Percentiles rank a stretch among this genome's conserved stretches.
Evolutionary conservation across 2,888 invertebrate species (phyloP).

Genomic region (Tetropium fuscum): DNA sequence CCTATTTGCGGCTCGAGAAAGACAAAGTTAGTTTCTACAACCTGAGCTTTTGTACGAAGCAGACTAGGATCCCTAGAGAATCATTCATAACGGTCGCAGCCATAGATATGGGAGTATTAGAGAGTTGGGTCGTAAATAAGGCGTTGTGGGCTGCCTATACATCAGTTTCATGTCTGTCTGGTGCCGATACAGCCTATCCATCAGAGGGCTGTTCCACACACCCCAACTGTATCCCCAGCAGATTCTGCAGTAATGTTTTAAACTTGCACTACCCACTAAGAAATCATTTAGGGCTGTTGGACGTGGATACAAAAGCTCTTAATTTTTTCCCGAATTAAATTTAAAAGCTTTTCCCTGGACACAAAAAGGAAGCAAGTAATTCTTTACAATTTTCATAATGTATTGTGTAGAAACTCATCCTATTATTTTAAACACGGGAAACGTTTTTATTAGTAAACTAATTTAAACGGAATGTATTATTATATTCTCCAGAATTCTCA

Average conservation of each 20-base stretch:
- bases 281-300: neutral
- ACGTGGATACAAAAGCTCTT: too few species aligned
- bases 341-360: too few species aligned
- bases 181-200: constrained; percentile 64
- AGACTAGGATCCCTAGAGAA: constrained; percentile 50
- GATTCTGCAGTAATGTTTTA: constrained; percentile 25
- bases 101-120: constrained; percentile 59
- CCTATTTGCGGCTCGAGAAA: too few species aligned
- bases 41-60: constrained; percentile 27
- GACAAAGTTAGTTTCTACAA: neutral
- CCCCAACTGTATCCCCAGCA: constrained; percentile 36
- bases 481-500: too few species aligned
- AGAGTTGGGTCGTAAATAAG: constrained; percentile 60
- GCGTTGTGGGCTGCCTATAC: constrained; percentile 54
- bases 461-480: too few species aligned
- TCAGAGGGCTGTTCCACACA: constrained; percentile 43
- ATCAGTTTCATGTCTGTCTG: constrained; percentile 59
- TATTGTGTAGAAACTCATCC: too few species aligned
- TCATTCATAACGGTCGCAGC: constrained; percentile 60
- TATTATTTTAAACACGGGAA: too few species aligned
- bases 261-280: constrained; percentile 8
- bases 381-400: too few species aligned
- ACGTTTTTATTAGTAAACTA: too few species aligned
- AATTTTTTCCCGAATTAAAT: too few species aligned
- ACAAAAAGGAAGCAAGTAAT: too few species aligned